Conservation (phyloP, 2,797 vertebrate genomes). For the Chiropotes sagulatus region DNA sequence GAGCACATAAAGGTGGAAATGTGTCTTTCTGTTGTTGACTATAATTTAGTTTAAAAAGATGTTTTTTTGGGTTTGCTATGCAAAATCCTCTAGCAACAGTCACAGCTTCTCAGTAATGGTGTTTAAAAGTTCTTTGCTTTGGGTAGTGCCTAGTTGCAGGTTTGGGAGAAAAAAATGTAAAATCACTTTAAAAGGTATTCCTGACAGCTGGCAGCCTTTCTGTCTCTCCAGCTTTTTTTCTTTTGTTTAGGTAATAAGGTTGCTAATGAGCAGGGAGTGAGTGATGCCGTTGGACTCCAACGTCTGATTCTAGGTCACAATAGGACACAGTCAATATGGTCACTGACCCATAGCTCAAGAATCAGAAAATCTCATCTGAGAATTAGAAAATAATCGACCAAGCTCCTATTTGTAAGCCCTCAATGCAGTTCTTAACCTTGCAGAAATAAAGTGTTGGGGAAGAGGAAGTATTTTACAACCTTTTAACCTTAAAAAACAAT, state of each 20-base stretch:
- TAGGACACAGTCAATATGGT: neutral
- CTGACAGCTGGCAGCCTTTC: neutral
- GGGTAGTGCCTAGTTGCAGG: neutral
- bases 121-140: conserved; percentile 23
- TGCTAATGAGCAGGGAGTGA: neutral
- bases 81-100: neutral
- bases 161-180: neutral
- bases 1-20: conserved; percentile 49
- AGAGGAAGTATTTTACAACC: neutral
- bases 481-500: conserved; percentile 32
- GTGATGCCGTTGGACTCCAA: neutral
- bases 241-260: neutral
- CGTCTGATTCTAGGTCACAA: neutral
- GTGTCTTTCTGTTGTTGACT: neutral
- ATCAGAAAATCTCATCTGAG: conserved; percentile 2
- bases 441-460: neutral
- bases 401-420: neutral
- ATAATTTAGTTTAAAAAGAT: neutral
- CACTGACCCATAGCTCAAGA: neutral
- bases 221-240: neutral
- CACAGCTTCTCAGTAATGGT: neutral
- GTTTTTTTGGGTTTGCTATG: neutral
- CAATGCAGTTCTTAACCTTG: conserved; percentile 8
- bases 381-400: neutral
- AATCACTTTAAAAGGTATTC: neutral